Base-by-base conservation (phyloP, 2,888 invertebrate species). In the Cataglyphis livida region DNA sequence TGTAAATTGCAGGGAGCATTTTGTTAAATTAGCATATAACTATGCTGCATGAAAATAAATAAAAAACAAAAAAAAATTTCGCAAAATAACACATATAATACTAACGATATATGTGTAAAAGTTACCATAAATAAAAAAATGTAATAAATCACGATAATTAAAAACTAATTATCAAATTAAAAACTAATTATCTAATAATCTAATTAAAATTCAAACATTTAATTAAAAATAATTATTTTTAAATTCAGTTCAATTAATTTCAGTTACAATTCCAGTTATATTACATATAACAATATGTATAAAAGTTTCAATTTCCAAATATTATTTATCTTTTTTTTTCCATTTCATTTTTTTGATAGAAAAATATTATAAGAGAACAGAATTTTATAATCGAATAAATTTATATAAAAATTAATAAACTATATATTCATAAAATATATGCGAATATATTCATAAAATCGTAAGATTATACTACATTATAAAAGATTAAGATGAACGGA, bases 1-100 rank as follows among this genome's bases (percentile, higher is more conserved):
- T 61, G 28, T 44, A 74, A 74, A 73, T 61, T 73, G n/a, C 32
- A 61, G 18, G 15, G 4, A 9, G 32, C 32, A 32, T 15, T 41
- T 59, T 32, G 25, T 12, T 15, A 1, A 21, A 71, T 71, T 57
- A 57, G 35, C n/a, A 44, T 44, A 21, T 44, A 32, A 74, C 15
- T n/a, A 18, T 41, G 18, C 5, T 32, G 1, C 2, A 9, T 9
- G 1, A 32, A 41, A 74, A 41, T 41, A 41, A 12, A n/a, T 4
- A n/a, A 12, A 28, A 44, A 25, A 28, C 10, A 57, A 28, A 57
- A 57, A 41, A 18, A 44, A 21, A 25, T 0, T 1, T 7, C 10
- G 3, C 18, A n/a, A 51, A 51, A 51, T n/a, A 51, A n/a, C 0
- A 48, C 6, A 18, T 48, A 18, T 18, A 48, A 48, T 48, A 18